Base-by-base conservation (phyloP, 2,797 vertebrate species). In the Premnoplex brunnescens region DNA sequence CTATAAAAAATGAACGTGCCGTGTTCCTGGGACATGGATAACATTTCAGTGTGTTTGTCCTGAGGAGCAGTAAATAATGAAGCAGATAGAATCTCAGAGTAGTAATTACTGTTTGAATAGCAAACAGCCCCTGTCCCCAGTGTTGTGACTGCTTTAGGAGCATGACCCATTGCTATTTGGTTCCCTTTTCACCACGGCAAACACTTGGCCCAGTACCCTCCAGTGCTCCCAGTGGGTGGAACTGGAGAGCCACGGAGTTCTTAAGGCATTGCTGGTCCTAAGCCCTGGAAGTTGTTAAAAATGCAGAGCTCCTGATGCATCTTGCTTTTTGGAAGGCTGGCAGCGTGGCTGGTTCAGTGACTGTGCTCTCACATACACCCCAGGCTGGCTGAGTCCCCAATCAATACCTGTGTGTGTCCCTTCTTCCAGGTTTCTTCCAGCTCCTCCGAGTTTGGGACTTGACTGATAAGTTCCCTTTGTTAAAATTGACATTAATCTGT, bases 51-150 rank as follows among this genome's bases (percentile, higher is more conserved):
- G 2, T 12, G 18, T 24, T 78, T 32, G 12, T 44, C 9, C 0
- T 3, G 23, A 11, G 30, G 36, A 58, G 30, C 5, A n/a, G 79
- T 37, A 76, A 87, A 84, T 48, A 39, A 75, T 60, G 30, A 34
- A 73, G 39, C n/a, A 84, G 62, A 34, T 2, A 1, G 6, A 32
- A 34, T 36, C 30, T 62, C 37, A 41, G 12, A 20, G 46, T 8
- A 69, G 72, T 46, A 7, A 10, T 69, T 71, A 46, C 30, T 26
- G 0, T 63, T n/a, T 77, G 36, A 32, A 10, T 52, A 79, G 54
- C 1, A 4, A 37, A 20, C 12, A 27, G 14, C 43, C 6, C 28
- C 0, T 0, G 1, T 51, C 68, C 34, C 2, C 6, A 4, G 54
- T 3, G 52, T 27, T 24, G 3, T 39, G 48, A 20, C 6, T 27